Evolutionary conservation across 2,888 invertebrate species (phyloP).

Genomic region (Idaea dimidiata): DNA sequence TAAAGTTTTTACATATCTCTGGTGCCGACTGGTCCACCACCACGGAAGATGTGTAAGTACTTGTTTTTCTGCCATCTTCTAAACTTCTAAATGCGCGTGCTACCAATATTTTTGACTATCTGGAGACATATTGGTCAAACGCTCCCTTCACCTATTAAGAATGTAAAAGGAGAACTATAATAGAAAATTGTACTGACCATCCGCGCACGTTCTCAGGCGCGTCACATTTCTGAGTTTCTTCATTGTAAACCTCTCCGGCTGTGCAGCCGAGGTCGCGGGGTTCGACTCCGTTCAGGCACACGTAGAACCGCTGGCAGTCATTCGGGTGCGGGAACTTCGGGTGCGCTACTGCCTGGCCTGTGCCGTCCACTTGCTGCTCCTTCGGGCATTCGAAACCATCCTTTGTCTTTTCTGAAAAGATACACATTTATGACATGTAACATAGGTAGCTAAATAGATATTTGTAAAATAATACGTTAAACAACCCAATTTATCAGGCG

Average conservation of each 20-base stretch:
- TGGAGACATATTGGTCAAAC: no score
- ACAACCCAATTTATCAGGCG: no score
- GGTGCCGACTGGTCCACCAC: no score
- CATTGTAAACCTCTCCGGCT: constrained; percentile 95
- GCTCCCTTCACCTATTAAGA: not conserved
- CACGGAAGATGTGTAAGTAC: no score
- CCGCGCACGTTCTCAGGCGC: constrained; percentile 94
- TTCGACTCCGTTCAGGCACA: constrained; percentile 91
- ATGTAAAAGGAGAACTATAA: not conserved
- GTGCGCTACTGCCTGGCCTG: constrained; percentile 88
- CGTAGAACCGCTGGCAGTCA: constrained; percentile 96
- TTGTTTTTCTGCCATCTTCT: no score
- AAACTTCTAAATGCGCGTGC: no score
- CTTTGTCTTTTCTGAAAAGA: constrained; percentile 84
- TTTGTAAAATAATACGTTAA: no score
- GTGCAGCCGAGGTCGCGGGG: constrained; percentile 94
- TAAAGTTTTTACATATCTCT: no score
- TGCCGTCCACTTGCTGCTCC: constrained; percentile 82
- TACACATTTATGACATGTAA: not conserved
- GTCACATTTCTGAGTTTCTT: constrained; percentile 90
- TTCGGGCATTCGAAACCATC: constrained; percentile 94
- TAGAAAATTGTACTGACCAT: constrained; percentile 82
- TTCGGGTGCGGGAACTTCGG: constrained; percentile 92
- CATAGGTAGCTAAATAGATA: not conserved
- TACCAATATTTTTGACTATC: no score